Conservation (phyloP, 2,113 vertebrate species). For the Sander vitreus region DNA sequence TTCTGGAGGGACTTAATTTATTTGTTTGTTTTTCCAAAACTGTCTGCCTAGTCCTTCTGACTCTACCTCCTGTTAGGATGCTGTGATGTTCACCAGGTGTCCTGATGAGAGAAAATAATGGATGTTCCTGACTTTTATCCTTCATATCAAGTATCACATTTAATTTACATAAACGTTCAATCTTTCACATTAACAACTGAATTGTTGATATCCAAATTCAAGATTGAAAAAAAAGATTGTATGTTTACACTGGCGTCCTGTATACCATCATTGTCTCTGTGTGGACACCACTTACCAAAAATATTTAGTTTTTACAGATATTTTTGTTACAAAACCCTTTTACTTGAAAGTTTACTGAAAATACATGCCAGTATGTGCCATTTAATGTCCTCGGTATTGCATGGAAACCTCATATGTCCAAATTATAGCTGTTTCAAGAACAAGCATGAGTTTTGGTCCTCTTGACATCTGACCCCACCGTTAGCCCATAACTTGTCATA, state of each 20-base stretch:
- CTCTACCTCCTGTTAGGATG: neutral
- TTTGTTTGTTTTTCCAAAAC: neutral
- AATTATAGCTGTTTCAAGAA: neutral
- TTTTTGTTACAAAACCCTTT: neutral
- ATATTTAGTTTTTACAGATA: neutral
- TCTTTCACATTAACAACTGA: neutral
- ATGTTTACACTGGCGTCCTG: neutral
- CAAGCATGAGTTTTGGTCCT: too few species aligned
- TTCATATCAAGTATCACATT: neutral
- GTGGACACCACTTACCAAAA: conserved; percentile 8
- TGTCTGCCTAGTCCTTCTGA: neutral
- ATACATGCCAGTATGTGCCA: neutral
- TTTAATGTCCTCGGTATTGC: neutral
- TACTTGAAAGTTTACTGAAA: neutral
- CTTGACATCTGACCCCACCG: too few species aligned
- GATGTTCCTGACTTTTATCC: neutral
- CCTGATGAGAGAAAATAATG: neutral
- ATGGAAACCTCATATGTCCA: neutral
- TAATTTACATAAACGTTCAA: neutral
- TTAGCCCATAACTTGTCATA: too few species aligned
- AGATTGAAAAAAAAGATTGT: neutral
- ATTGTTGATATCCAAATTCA: neutral
- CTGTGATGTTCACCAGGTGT: neutral
- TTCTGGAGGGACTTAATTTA: neutral
- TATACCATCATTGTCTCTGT: neutral